Conservation (phyloP, 1,140 invertebrate genomes). For the Eciton burchellii region DNA sequence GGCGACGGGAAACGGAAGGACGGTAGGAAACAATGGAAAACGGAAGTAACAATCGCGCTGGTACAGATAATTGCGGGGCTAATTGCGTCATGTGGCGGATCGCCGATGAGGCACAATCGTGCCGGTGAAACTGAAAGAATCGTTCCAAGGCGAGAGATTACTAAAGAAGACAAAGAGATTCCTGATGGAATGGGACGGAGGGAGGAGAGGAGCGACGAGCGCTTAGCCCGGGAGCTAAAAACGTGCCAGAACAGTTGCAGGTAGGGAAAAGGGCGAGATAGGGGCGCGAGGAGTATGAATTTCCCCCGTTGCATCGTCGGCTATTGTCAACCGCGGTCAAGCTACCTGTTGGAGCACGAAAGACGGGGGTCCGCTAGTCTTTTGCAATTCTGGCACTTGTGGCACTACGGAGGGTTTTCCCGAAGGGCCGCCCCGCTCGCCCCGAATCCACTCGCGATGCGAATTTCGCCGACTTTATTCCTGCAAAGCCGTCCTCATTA, state of each 20-base stretch:
- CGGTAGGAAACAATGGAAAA: conserved; percentile 4
- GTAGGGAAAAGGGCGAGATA: conserved; percentile 40
- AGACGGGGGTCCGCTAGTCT: conserved; percentile 37
- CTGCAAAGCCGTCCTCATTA: conserved; percentile 9
- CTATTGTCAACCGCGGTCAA: conserved; percentile 72
- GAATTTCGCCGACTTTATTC: conserved; percentile 52
- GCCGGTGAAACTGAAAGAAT: conserved; percentile 52
- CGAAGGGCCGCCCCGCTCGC: conserved; percentile 3
- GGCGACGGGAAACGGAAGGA: too few species aligned
- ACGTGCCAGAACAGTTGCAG: conserved; percentile 48
- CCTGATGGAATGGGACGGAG: not conserved
- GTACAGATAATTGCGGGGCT: conserved; percentile 36
- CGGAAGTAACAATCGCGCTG: conserved; percentile 6
- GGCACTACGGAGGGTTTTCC: conserved; percentile 56
- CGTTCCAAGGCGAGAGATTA: conserved; percentile 46
- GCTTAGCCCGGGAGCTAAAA: conserved; percentile 54
- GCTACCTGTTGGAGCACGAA: conserved; percentile 75
- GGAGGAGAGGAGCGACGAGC: not conserved
- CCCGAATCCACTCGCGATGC: conserved; percentile 57
- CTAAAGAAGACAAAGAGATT: conserved; percentile 58
- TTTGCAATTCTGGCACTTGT: conserved; percentile 62
- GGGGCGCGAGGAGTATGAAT: conserved; percentile 59
- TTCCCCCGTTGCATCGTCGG: conserved; percentile 70
- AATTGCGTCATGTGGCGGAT: conserved; percentile 44
- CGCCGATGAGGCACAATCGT: conserved; percentile 17